Conservation (phyloP, 2,113 vertebrate genomes). For the Atractosteus spatula region DNA sequence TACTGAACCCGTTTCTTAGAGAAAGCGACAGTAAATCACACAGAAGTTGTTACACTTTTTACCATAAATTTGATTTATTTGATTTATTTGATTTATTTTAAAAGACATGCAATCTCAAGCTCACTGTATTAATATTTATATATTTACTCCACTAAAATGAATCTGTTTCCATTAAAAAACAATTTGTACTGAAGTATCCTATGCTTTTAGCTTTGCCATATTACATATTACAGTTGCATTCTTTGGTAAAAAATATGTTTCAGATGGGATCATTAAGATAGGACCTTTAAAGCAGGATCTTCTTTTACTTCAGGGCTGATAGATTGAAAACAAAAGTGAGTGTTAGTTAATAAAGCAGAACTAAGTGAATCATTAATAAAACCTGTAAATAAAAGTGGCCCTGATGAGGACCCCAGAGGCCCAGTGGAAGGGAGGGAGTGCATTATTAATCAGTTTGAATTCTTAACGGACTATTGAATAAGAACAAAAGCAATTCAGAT, state of each 20-base stretch:
- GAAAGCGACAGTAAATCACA: background rate
- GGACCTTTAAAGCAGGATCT: too few species aligned
- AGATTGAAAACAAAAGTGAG: conserved; percentile 21
- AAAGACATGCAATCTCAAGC: too few species aligned
- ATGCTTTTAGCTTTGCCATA: too few species aligned
- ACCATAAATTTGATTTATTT: too few species aligned
- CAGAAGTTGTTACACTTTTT: background rate
- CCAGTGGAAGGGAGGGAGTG: conserved; percentile 9
- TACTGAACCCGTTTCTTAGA: background rate
- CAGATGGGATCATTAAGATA: too few species aligned
- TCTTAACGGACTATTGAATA: conserved; percentile 51
- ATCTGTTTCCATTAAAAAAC: too few species aligned
- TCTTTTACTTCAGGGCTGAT: background rate
- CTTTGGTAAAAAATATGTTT: too few species aligned
- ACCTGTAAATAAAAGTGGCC: conserved; percentile 48
- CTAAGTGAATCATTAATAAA: conserved; percentile 65
- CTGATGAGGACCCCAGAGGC: conserved; percentile 23
- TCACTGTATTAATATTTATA: too few species aligned
- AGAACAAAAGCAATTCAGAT: conserved; percentile 50
- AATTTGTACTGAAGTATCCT: too few species aligned
- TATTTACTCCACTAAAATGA: too few species aligned
- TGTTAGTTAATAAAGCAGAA: conserved; percentile 51
- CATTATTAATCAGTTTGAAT: conserved; percentile 45
- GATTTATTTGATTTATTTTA: too few species aligned
- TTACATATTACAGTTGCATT: too few species aligned